A percentile compares a stretch with the other conserved stretches of the same genome.
Conservation (phyloP, 2,888 invertebrate species). For the Diogma glabrata region DNA sequence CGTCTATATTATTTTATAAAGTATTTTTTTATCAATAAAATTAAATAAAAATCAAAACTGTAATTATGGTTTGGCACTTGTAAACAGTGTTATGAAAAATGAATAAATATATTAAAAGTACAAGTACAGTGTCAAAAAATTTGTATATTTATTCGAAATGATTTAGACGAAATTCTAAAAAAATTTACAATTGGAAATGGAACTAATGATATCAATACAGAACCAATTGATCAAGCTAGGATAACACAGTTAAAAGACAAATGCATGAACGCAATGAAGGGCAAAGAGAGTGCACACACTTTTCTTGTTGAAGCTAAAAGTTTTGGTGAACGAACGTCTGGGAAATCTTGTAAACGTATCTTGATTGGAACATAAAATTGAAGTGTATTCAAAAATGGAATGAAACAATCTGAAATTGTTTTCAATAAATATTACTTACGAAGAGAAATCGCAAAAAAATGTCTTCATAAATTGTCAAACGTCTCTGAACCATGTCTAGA, state of each 20-base stretch:
- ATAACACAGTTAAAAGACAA: neutral
- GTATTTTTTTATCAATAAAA: too few relatives aligned
- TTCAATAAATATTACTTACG: constrained; percentile 64
- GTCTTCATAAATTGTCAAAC: constrained; percentile 45
- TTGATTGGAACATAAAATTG: constrained; percentile 50
- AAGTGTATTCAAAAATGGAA: constrained; percentile 55
- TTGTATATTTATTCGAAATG: too few relatives aligned
- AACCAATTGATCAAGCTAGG: neutral
- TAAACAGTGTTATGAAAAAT: too few relatives aligned
- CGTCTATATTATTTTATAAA: too few relatives aligned
- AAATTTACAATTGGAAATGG: neutral
- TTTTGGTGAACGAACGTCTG: constrained; percentile 48
- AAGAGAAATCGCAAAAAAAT: constrained; percentile 33
- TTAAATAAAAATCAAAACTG: too few relatives aligned
- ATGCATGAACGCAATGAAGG: neutral
- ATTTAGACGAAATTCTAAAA: neutral
- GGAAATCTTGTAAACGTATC: constrained; percentile 45
- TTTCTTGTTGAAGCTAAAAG: constrained; percentile 33
- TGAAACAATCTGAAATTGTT: constrained; percentile 55
- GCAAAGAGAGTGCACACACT: constrained; percentile 11
- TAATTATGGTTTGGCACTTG: too few relatives aligned
- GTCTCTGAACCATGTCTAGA: constrained; percentile 52
- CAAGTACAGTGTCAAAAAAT: too few relatives aligned
- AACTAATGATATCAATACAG: neutral
- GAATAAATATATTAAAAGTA: too few relatives aligned